Evolutionary conservation across 2,113 vertebrate species (phyloP).

Genomic region (Melanostigma gelatinosum): DNA sequence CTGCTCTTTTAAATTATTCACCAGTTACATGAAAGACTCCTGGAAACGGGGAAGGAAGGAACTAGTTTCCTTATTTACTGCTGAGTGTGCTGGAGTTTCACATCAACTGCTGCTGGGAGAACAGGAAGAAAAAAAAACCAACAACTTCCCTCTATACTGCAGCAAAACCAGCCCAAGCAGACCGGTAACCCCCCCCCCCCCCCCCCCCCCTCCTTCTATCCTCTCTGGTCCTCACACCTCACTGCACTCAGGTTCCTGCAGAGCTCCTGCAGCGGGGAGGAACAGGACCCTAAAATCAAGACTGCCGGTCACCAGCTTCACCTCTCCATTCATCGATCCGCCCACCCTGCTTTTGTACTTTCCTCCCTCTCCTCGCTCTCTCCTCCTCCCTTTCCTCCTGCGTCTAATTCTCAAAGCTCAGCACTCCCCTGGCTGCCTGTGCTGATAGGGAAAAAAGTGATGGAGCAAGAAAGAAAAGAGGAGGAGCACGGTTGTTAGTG

Average conservation of each 20-base stretch:
- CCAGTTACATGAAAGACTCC: conserved; percentile 23
- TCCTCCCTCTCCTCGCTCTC: background rate
- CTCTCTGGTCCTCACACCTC: conserved; percentile 54
- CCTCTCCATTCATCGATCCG: conserved; percentile 35
- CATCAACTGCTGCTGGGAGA: conserved; percentile 24
- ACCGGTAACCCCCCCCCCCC: conserved; percentile 21
- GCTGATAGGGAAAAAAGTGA: conserved; percentile 53
- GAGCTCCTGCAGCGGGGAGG: conserved; percentile 33
- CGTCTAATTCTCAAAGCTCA: conserved; percentile 77
- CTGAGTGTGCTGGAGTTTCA: conserved; percentile 17
- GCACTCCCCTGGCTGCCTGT: conserved; percentile 66
- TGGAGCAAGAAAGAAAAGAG: conserved; percentile 66
- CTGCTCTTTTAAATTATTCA: conserved; percentile 67
- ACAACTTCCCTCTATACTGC: conserved; percentile 67
- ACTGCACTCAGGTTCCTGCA: conserved; percentile 58
- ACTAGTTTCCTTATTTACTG: conserved; percentile 7
- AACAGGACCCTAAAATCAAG: conserved; percentile 21
- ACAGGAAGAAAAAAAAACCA: background rate
- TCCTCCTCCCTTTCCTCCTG: conserved; percentile 48
- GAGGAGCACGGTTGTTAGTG: conserved; percentile 72
- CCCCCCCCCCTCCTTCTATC: background rate
- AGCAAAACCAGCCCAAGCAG: conserved; percentile 64
- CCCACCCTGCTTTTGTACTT: conserved; percentile 10
- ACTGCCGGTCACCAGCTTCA: conserved; percentile 38
- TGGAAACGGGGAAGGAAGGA: conserved; percentile 13